Evolutionary conservation across 2,113 vertebrate genomes (phyloP), one percentile per base, ranked within the genome.

Genomic region (Vanacampus margaritifer): DNA sequence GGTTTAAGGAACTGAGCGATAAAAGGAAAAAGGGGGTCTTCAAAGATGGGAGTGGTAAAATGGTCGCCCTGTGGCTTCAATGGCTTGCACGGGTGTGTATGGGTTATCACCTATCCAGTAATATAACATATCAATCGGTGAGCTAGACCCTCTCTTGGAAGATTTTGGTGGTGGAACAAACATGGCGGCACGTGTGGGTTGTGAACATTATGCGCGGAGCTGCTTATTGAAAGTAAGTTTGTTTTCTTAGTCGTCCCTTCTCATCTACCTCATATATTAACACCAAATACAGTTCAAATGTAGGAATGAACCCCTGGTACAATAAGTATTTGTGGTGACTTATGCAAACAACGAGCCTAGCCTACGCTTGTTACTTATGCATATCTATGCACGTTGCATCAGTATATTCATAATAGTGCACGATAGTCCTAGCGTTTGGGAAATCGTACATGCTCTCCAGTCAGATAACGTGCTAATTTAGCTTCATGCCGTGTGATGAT

Each of bases 201-300:
- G 92, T 80, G 79, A 90, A n/a, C 92, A 93, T 61, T 93, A 93
- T 60, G 79, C 82, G 5, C 91, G 92, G 36, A 89, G 77, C 57
- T 93, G 92, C 68, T 85, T 88, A 6, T 73, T 93, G 24, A 92
- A 92, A 91, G 92, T 93, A 78, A 90, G 92, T 84, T 1, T 46
- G 68, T 6, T 21, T 23, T 66, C 43, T 11, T 17, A 65, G 35
- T 43, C 4, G 0, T 9, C 3, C 5, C 6, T 3, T 24, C 2
- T 28, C 19, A 28, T 26, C 50, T 5, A 1, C 0, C 12, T 43
- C 2, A 24, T 26, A n/a, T 16, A 3, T 9, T 9, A 28, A 9
- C 13, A 56, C 16, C 5, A 41, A 41, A 13, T n/a, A 13, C 32
- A 1, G 6, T 60, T 62, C 16, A 41, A 41, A 23, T 26, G 8